Base-by-base conservation (phyloP, 2,888 invertebrate genomes). In the Nomada lathburiana region DNA sequence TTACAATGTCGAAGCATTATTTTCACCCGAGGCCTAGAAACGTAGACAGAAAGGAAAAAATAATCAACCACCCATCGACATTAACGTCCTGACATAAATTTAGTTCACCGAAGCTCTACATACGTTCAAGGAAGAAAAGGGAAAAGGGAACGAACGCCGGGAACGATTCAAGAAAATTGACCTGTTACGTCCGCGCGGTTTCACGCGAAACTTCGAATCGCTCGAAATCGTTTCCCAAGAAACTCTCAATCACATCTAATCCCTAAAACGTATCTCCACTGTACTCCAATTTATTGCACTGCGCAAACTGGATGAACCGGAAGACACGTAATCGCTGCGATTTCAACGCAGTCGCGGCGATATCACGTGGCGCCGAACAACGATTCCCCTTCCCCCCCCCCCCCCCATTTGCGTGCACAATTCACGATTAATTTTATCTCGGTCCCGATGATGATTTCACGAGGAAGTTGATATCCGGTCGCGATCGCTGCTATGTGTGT, bases 391-490 rank as follows among this genome's bases (percentile, higher is more conserved):
- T 26, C 29, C 52, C 26, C 44, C 47, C 29, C 65, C 36, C 16
- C 20, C 70, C 47, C 20, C 42, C 16, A 1, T 23, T 2, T 20
- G n/a, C 16, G 47, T 4, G 16, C 36, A 16, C 36, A 59, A 44
- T 69, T 60, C 67, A 13, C 68, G 76, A 87, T 87, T 73, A 86
- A 80, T 80, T 80, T 84, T 71, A 85, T 86, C 85, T 75, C 64
- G 44, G 63, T 64, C 53, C 59, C 57, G 73, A 83, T 78, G 80
- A 85, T 78, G 77, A 87, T 80, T 84, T 77, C 75, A 76, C 82
- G 74, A 83, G 83, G 83, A 83, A 82, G 77, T 82, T 73, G 82
- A 73, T 83, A 74, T 83, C 83, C 82, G 83, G 82, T 63, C 65
- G 65, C 11, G 59, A 47, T 16, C 13, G 16, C 11, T 18, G 23